Evolutionary conservation across 2,888 invertebrate genomes (phyloP).

Genomic region (Xestia ashworthii): DNA sequence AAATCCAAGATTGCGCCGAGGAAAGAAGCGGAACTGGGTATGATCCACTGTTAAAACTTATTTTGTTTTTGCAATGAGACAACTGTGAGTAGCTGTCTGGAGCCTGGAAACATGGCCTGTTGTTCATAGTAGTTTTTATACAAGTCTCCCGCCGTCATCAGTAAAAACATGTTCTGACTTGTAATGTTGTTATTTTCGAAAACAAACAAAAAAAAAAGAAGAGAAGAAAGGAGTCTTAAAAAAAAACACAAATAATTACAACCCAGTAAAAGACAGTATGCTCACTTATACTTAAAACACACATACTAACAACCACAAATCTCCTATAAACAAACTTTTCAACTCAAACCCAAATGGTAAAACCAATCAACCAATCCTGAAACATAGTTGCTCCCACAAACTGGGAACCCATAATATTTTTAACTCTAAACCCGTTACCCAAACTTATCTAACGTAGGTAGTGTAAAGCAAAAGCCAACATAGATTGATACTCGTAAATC

Average conservation of each 20-base stretch:
- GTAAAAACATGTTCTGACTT: too few relatives aligned
- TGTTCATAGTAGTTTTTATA: too few relatives aligned
- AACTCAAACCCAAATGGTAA: not conserved
- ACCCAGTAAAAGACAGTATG: not conserved
- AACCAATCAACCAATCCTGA: not conserved
- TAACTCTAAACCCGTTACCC: constrained; percentile 15
- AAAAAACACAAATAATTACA: not conserved
- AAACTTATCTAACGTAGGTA: constrained; percentile 43
- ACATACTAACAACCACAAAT: not conserved
- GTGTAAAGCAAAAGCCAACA: constrained; percentile 64
- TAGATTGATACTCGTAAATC: constrained; percentile 68
- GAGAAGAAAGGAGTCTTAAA: too few relatives aligned
- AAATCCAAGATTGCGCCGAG: too few relatives aligned
- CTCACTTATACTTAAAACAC: not conserved
- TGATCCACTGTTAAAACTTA: too few relatives aligned
- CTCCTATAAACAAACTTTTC: not conserved
- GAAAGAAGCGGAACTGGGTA: too few relatives aligned
- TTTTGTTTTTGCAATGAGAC: too few relatives aligned
- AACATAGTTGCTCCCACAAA: not conserved
- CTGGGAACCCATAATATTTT: constrained; percentile 15
- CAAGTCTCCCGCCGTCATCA: too few relatives aligned
- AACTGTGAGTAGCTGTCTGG: too few relatives aligned
- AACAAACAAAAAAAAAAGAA: too few relatives aligned
- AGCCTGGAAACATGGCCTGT: too few relatives aligned
- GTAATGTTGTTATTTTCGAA: too few relatives aligned